Base-by-base conservation (phyloP, 2,888 invertebrate genomes). In the Parascotia fuliginaria region DNA sequence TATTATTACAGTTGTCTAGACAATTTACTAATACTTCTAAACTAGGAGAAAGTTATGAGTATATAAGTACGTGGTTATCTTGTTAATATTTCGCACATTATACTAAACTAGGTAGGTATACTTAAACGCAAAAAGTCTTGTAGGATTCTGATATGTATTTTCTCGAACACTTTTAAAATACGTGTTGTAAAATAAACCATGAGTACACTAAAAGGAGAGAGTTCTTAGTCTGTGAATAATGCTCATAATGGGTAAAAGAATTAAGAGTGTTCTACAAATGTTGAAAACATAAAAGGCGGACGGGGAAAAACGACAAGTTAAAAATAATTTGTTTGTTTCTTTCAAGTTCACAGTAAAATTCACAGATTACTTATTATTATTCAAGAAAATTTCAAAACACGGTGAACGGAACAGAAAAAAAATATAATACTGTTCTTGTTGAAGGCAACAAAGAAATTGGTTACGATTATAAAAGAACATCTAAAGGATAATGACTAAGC, bases 1-100 rank as follows among this genome's bases (percentile, higher is more conserved):
- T 55, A 63, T 64, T 65, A 68, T 65, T 63, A 67, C 65, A 68
- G 41, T 67, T 64, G 78, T 77, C 77, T 78, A 76, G 79, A 77
- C 75, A 51, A 72, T 64, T 73, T 59, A 62, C 60, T 60, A 42
- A 63, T 65, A 70, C 28, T 60, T 65, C 52, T 11, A 57, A 58
- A 71, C 60, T 60, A 53, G 61, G 43, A 49, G 47, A 42, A 65
- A 63, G 42, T 54, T 56, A 19, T 54, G 36, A 15, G 31, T 45
- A 51, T 53, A 57, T 12, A 32, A 9, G 11, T 9, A 9, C 19
- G 38, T 44, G 33, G 36, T 36, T 33, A 38, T 42, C 45, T 49
- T 54, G 42, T 37, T n/a, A n/a, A n/a, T n/a, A n/a, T n/a, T n/a
- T n/a, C n/a, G n/a, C n/a, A n/a, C n/a, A n/a, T n/a, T n/a, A n/a